These are phyloP conservation scores for Xestia rhomboidea DNA, from an alignment of 2,888 invertebrate genomes.

Conservation along the genomic window DNA sequence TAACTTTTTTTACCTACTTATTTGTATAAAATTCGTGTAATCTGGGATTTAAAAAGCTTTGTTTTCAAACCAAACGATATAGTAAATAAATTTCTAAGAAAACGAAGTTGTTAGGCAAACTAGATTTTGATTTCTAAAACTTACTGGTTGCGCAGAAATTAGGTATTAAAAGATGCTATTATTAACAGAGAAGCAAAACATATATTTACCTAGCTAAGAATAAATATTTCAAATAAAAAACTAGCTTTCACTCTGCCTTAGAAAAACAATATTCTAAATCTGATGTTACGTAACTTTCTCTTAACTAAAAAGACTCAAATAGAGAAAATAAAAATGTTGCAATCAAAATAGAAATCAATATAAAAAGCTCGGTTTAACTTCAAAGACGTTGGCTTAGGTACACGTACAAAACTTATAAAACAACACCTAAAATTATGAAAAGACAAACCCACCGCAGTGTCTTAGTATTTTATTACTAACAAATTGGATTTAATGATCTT, in stretches of 20 bases:
- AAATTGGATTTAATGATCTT: too few species aligned
- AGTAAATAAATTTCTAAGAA: neutral
- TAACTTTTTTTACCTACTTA: neutral
- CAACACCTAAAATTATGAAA: neutral
- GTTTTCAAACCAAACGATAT: neutral
- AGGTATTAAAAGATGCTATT: neutral
- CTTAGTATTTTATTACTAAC: too few species aligned
- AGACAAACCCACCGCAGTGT: too few species aligned
- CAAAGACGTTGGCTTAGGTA: neutral
- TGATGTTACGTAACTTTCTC: constrained; percentile 11
- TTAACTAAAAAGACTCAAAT: neutral
- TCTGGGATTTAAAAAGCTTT: neutral
- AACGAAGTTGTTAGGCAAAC: neutral
- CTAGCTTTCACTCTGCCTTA: neutral
- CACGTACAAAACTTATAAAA: neutral
- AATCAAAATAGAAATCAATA: neutral
- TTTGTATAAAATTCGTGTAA: neutral
- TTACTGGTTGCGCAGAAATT: neutral
- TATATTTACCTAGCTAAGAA: neutral
- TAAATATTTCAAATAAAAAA: neutral
- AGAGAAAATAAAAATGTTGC: neutral
- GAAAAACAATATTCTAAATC: neutral
- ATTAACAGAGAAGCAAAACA: neutral
- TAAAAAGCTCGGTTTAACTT: neutral
- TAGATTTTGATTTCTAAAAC: neutral